Evolutionary conservation across 2,113 vertebrate genomes (phyloP).

Genomic region (Sarotherodon lohbergeri): DNA sequence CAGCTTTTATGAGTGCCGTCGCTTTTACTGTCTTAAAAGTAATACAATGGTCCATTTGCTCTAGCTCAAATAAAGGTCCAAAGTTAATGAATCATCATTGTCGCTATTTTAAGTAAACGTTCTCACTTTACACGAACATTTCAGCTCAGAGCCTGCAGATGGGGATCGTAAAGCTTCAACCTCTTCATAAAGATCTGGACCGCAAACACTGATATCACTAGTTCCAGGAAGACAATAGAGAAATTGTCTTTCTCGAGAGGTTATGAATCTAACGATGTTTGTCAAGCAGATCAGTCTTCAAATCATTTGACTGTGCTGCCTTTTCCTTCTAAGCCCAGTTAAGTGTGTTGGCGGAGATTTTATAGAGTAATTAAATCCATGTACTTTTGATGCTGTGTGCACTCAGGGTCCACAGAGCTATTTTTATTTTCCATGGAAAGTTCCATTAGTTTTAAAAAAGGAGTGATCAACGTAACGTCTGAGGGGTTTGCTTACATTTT

Average conservation of each 20-base stretch:
- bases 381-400: slow-evolving; percentile 28
- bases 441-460: slow-evolving; percentile 5
- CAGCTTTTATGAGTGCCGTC: neutral
- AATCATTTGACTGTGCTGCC: neutral
- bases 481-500: neutral
- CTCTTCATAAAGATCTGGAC: neutral
- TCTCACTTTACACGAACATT: neutral
- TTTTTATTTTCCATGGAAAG: slow-evolving; percentile 52
- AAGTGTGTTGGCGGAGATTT: slow-evolving; percentile 21
- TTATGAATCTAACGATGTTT: slow-evolving; percentile 12
- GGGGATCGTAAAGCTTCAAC: neutral
- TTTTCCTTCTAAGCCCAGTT: neutral
- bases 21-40: neutral
- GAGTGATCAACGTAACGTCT: neutral
- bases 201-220: neutral
- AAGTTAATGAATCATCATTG: neutral
- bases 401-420: neutral
- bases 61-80: neutral
- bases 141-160: neutral
- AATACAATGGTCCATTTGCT: neutral
- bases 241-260: neutral
- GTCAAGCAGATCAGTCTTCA: neutral
- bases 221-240: neutral
- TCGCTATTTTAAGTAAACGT: neutral
- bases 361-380: slow-evolving; percentile 40